Base-by-base conservation (phyloP, 2,888 invertebrate genomes). In the Brachycybe producta region DNA sequence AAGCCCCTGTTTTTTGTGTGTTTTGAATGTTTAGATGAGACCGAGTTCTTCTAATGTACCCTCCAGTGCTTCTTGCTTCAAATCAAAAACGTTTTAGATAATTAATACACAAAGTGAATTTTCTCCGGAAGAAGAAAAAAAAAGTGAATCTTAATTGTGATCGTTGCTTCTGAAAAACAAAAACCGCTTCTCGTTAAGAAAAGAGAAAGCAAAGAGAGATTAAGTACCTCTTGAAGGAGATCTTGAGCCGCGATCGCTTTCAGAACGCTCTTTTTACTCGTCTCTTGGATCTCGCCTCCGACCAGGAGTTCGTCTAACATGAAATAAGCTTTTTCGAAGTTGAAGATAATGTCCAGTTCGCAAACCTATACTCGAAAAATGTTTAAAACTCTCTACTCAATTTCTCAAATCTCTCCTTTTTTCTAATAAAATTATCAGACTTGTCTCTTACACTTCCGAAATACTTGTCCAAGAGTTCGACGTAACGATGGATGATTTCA, bases 241-340 rank as follows among this genome's bases (percentile, higher is more conserved):
- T 98, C 98, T 82, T 98, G 98, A 26, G 97, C 95, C 49, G 95
- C 94, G 57, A 98, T 97, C 53, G 97, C 97, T 72, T 98, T 98
- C 61, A 99, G 76, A 23, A 98, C 97, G 70, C 95, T 97, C 73
- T 98, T 98, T 73, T 98, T 99, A 67, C 94, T 94, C 49, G 97
- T 98, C 71, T 98, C 98, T 71, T 98, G 97, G 55, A 98, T 85
- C 71, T 98, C 97, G 1, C 98, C 98, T 8, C 97, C 97, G 23
- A 99, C 77, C 55, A 98, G 75, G 60, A 98, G 72, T 71, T 99
- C 98, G 64, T 98, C 98, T 60, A 98, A 73, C 67, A 98, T 98
- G 70, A 98, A 98, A 71, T 97, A 98, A 0, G 98, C 97, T 68
- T 98, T 98, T 72, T 98, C 98, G 70, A 98, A 99, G 73, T 98